Evolutionary conservation across 2,888 invertebrate genomes (phyloP).

Genomic region (Dynastes grantii): DNA sequence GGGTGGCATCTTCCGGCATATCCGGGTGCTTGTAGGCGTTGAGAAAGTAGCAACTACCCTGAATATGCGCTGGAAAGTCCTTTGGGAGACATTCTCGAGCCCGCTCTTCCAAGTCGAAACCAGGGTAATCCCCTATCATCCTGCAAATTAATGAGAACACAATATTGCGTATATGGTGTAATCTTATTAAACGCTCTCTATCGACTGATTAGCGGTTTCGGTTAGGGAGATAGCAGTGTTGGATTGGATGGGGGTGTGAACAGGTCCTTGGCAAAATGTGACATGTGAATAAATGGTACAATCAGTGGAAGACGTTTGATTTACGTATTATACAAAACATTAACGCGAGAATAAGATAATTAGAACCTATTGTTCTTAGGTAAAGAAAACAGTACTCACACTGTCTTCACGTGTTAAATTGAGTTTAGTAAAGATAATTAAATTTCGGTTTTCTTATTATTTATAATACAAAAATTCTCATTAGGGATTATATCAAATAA

Average conservation of each 20-base stretch:
- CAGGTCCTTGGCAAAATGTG: background rate
- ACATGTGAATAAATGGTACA: background rate
- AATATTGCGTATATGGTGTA: slow-evolving; percentile 29
- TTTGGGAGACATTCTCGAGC: slow-evolving; percentile 86
- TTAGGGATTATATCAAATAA: too few species aligned
- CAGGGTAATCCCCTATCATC: slow-evolving; percentile 82
- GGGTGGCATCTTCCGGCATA: slow-evolving; percentile 74
- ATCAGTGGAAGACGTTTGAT: background rate
- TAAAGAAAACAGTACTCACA: too few species aligned
- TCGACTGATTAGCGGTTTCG: slow-evolving; percentile 22
- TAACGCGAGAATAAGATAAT: too few species aligned
- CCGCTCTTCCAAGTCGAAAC: slow-evolving; percentile 85
- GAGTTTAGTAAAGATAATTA: too few species aligned
- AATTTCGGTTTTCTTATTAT: too few species aligned
- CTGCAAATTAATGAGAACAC: slow-evolving; percentile 70
- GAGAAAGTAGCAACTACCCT: slow-evolving; percentile 90
- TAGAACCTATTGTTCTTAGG: too few species aligned
- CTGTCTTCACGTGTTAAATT: too few species aligned
- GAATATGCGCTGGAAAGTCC: slow-evolving; percentile 85
- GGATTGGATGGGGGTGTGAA: background rate
- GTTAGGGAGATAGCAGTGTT: background rate
- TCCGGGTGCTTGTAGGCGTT: slow-evolving; percentile 84
- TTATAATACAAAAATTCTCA: too few species aligned
- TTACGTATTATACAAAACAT: too few species aligned
- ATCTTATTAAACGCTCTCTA: slow-evolving; percentile 30